A percentile compares a stretch with the other conserved stretches of the same genome.
Conservation (phyloP, 2,797 vertebrate species). For the Pangasius sanitwongsei region DNA sequence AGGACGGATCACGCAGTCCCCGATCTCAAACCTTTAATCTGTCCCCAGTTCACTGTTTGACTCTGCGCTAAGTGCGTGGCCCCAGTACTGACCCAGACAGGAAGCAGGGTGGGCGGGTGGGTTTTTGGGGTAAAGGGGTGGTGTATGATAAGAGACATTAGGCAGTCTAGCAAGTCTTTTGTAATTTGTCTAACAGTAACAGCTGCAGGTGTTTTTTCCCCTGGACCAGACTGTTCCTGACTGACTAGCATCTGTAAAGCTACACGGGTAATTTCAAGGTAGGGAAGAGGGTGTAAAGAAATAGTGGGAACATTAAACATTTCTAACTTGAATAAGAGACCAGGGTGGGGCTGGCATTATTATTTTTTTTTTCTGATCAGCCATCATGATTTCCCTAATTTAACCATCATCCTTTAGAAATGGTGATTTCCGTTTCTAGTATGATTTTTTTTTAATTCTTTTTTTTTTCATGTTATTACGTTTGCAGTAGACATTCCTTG, state of each 20-base stretch:
- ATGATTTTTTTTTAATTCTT: conserved; percentile 45
- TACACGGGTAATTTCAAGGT: conserved; percentile 51
- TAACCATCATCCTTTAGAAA: conserved; percentile 76
- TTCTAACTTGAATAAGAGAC: conserved; percentile 59
- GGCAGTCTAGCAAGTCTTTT: conserved; percentile 57
- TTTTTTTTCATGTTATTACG: conserved; percentile 77
- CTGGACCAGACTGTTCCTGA: conserved; percentile 63
- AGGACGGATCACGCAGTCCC: conserved; percentile 75
- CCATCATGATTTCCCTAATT: conserved; percentile 77
- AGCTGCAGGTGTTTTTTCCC: conserved; percentile 70
- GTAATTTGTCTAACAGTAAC: conserved; percentile 74
- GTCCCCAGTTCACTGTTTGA: conserved; percentile 78
- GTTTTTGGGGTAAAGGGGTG: conserved; percentile 47
- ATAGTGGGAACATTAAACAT: conserved; percentile 37
- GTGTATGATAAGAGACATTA: conserved; percentile 51
- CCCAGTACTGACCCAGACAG: conserved; percentile 65
- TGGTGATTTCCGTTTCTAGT: conserved; percentile 69
- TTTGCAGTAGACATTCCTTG: conserved; percentile 98
- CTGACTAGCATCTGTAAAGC: conserved; percentile 59
- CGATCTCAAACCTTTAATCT: conserved; percentile 77
- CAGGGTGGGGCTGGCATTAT: conserved; percentile 33
- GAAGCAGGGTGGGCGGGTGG: conserved; percentile 53
- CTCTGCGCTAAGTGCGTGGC: conserved; percentile 71
- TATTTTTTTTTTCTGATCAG: conserved; percentile 68
- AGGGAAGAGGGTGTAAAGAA: conserved; percentile 20